Evolutionary conservation across 2,797 vertebrate genomes (phyloP).

Genomic region (Fistularia commersonii): DNA sequence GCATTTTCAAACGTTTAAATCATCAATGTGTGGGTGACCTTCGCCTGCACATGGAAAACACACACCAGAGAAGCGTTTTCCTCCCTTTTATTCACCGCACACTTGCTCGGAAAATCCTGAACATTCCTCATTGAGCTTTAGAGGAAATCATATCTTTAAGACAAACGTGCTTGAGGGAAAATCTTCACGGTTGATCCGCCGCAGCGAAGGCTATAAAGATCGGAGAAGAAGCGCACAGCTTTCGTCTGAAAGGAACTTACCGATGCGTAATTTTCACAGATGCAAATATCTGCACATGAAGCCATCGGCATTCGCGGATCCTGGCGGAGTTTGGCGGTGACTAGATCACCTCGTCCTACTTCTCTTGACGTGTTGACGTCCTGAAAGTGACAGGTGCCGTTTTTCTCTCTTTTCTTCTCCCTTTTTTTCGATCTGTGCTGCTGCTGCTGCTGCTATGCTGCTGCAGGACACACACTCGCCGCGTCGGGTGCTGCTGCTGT

Average conservation of each 20-base stretch:
- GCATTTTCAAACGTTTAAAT: constrained; percentile 20
- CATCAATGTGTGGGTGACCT: constrained; percentile 54
- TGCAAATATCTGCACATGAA: constrained; percentile 33
- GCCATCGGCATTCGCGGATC: constrained; percentile 37
- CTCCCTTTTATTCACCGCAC: neutral
- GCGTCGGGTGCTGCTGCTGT: constrained; percentile 29
- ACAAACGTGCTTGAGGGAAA: neutral
- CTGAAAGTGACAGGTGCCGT: neutral
- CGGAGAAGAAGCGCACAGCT: constrained; percentile 27
- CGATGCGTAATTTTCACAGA: constrained; percentile 45
- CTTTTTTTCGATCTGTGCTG: neutral
- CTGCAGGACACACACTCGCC: constrained; percentile 53
- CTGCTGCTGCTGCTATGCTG: constrained; percentile 32
- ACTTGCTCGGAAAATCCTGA: neutral
- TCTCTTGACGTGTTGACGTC: no score
- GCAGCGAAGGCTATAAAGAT: constrained; percentile 16
- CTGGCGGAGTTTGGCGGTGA: neutral
- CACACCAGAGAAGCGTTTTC: neutral
- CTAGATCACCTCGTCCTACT: no score
- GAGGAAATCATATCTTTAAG: accelerated
- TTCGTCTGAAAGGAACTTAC: constrained; percentile 54
- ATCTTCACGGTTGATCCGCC: constrained; percentile 5
- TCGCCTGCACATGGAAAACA: constrained; percentile 36
- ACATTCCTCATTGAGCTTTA: neutral
- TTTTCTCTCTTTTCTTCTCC: no score